Percentiles rank a stretch among this genome's conserved stretches.
phyloP scores from a whole-genome alignment of 2,797 vertebrate genomes.

The Sebastes vulpes region DNA sequence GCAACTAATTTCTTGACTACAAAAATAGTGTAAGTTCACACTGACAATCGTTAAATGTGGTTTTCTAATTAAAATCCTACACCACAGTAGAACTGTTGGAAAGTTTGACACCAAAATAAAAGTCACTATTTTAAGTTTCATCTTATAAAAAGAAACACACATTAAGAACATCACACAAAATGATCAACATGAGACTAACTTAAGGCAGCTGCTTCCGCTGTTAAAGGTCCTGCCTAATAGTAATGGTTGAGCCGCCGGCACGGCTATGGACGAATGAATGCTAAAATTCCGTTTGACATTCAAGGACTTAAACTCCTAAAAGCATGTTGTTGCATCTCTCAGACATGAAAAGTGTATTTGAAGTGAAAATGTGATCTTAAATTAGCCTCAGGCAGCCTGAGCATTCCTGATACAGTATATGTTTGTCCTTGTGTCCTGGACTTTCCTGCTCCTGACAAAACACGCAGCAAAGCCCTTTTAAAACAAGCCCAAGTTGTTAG shows the following conservation, averaged over 20 bases:
- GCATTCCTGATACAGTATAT: not conserved
- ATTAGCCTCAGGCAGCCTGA: not conserved
- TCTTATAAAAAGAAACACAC: not conserved
- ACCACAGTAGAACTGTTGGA: not conserved
- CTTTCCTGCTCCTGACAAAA: slow-evolving; percentile 1
- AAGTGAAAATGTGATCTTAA: slow-evolving; percentile 2
- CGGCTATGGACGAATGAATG: not conserved
- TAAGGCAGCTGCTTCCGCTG: not conserved
- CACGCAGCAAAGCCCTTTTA: not conserved
- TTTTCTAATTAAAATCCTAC: not conserved
- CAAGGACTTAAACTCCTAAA: not conserved
- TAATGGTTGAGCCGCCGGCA: not conserved
- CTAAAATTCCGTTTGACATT: not conserved
- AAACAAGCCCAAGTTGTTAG: slow-evolving; percentile 25
- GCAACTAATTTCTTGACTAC: not conserved
- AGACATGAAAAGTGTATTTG: not conserved
- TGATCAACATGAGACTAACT: not conserved
- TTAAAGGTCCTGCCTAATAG: not conserved
- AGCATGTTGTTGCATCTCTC: not conserved
- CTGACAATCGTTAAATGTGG: not conserved
- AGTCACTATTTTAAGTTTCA: not conserved
- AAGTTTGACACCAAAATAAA: not conserved
- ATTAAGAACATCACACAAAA: not conserved
- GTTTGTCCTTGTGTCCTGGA: not conserved
- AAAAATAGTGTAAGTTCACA: not conserved